These are phyloP conservation scores for Saguinus imperator DNA, from an alignment of 2,113 vertebrate species.

Conservation along the genomic window DNA sequence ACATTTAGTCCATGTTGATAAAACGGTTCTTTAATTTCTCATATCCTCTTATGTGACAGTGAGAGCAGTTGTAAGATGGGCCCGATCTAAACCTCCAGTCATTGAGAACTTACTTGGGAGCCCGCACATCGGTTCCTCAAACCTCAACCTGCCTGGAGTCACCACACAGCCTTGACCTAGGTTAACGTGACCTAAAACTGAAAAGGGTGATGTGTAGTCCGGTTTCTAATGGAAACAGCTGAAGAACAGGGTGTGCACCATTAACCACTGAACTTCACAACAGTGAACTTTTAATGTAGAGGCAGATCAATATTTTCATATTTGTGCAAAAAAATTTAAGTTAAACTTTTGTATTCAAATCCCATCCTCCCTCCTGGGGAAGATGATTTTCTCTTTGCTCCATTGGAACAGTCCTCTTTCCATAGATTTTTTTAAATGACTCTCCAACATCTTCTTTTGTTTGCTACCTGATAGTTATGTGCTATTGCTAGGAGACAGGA, in stretches of 20 bases:
- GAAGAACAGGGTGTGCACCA: too few relatives aligned
- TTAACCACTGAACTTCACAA: background rate
- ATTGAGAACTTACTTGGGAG: background rate
- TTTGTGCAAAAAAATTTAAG: background rate
- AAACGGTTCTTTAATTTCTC: background rate
- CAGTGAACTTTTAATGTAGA: background rate
- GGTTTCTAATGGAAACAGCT: conserved; percentile 11
- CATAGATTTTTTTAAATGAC: background rate
- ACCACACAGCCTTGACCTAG: background rate
- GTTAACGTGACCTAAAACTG: background rate
- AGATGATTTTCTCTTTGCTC: background rate
- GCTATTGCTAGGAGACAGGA: background rate
- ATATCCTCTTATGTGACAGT: background rate
- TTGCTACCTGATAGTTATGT: background rate
- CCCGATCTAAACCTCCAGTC: background rate
- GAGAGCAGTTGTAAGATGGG: background rate
- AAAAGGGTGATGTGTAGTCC: background rate
- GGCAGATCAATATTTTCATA: background rate
- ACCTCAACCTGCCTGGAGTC: background rate
- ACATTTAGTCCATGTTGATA: background rate
- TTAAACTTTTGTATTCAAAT: background rate
- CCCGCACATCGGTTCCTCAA: background rate
- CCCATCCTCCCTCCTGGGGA: background rate
- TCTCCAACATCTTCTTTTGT: background rate
- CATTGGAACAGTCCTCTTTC: background rate